A percentile compares a stretch with the other conserved stretches of the same genome.
phyloP scores from a whole-genome alignment of 1,140 invertebrate species.

The Euura lappo region DNA sequence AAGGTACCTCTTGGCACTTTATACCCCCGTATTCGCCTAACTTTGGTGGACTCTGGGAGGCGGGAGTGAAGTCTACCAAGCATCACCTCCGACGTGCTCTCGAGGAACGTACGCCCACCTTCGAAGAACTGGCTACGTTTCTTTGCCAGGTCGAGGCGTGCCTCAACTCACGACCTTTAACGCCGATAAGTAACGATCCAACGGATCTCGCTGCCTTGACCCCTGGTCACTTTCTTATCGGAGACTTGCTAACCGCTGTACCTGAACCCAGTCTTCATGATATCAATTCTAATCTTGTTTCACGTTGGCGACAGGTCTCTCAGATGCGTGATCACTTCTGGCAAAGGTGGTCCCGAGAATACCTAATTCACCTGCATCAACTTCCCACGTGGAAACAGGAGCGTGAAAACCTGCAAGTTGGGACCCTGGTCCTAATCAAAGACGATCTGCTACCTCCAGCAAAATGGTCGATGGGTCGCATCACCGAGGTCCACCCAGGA shows the following conservation, averaged over 20 bases:
- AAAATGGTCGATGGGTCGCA: slow-evolving; percentile 28
- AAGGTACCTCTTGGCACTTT: not conserved
- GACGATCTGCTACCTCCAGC: slow-evolving; percentile 25
- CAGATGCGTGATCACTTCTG: slow-evolving; percentile 28
- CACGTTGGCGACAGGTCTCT: slow-evolving; percentile 27
- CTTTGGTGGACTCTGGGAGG: slow-evolving; percentile 50
- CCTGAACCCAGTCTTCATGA: not conserved
- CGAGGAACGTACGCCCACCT: slow-evolving; percentile 8
- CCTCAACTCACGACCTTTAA: slow-evolving; percentile 32
- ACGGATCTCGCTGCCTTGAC: slow-evolving; percentile 13
- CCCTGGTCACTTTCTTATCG: slow-evolving; percentile 20
- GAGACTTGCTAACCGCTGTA: slow-evolving; percentile 13
- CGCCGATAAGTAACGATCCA: slow-evolving; percentile 17
- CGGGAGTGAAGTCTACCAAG: slow-evolving; percentile 39
- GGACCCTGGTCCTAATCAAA: slow-evolving; percentile 27
- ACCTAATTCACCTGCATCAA: slow-evolving; percentile 26
- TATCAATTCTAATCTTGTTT: slow-evolving; percentile 13
- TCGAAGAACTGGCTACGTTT: slow-evolving; percentile 29
- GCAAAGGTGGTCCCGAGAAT: slow-evolving; percentile 32
- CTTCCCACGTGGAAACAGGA: slow-evolving; percentile 17
- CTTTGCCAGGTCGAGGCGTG: slow-evolving; percentile 29
- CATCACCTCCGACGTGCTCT: slow-evolving; percentile 25
- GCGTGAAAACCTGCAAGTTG: slow-evolving; percentile 7
- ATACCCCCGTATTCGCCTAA: slow-evolving; percentile 43
- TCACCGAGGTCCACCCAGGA: slow-evolving; percentile 25